Evolutionary conservation across 2,113 vertebrate species (phyloP).

Genomic region (Strigops habroptila): DNA sequence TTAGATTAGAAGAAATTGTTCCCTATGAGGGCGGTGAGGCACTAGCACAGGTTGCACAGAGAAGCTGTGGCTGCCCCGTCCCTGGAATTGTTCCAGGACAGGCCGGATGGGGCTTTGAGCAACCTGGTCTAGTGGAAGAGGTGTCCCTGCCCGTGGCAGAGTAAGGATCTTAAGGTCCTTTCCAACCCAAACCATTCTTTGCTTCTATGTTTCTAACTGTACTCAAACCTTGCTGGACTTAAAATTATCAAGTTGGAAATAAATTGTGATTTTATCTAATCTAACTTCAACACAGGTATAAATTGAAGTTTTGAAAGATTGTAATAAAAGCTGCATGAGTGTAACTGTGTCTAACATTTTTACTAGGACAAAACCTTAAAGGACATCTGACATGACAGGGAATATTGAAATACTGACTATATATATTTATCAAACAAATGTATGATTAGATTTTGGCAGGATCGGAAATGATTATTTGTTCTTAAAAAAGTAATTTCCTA

Average conservation of each 20-base stretch:
- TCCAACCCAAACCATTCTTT: neutral
- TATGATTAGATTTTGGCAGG: neutral
- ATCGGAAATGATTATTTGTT: neutral
- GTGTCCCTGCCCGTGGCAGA: neutral
- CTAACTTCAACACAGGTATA: slow-evolving; percentile 30
- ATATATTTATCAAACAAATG: neutral
- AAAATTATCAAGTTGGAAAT: slow-evolving; percentile 29
- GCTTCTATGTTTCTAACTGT: neutral
- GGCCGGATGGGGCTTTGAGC: neutral
- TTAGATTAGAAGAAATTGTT: neutral
- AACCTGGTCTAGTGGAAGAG: neutral
- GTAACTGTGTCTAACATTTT: slow-evolving; percentile 58
- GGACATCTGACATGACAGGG: slow-evolving; percentile 28
- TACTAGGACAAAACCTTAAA: slow-evolving; percentile 62
- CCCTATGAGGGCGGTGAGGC: neutral
- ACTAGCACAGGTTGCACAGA: neutral
- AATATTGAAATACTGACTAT: neutral
- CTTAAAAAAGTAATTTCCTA: neutral
- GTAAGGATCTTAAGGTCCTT: neutral
- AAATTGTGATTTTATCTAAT: slow-evolving; percentile 69
- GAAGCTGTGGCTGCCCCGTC: neutral
- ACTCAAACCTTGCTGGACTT: neutral
- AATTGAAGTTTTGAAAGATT: slow-evolving; percentile 52
- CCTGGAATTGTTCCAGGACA: neutral
- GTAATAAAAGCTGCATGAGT: slow-evolving; percentile 22